Percentiles rank a stretch among this genome's conserved stretches.
phyloP scores from a whole-genome alignment of 2,888 invertebrate species.

The Sialis lutaria region DNA sequence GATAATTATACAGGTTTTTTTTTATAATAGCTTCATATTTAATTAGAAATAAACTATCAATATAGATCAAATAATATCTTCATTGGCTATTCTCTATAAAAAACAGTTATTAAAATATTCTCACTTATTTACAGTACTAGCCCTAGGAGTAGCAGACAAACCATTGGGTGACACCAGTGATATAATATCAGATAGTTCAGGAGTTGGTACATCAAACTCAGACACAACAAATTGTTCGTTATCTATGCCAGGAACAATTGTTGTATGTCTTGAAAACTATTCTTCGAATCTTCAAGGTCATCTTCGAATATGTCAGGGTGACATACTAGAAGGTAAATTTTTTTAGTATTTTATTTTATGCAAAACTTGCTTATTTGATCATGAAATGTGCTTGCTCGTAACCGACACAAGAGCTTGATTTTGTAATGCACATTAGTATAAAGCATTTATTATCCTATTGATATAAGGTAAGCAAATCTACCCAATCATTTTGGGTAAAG shows the following conservation, averaged over 20 bases:
- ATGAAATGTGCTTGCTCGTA: background rate
- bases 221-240: constrained; percentile 66
- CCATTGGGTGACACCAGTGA: constrained; percentile 79
- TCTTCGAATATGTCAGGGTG: constrained; percentile 69
- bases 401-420: background rate
- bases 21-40: too few relatives aligned
- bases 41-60: too few relatives aligned
- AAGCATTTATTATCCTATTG: too few relatives aligned
- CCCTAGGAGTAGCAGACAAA: constrained; percentile 55
- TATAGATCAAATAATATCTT: background rate
- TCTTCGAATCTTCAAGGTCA: constrained; percentile 56
- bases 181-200: constrained; percentile 83
- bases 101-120: background rate
- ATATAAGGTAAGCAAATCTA: too few relatives aligned
- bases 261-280: constrained; percentile 72
- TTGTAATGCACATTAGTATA: too few relatives aligned
- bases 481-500: too few relatives aligned
- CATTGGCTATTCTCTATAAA: background rate
- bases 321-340: constrained; percentile 68
- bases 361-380: background rate
- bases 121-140: constrained; percentile 19
- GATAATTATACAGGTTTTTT: background rate
- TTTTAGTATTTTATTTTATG: background rate
- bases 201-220: constrained; percentile 77
- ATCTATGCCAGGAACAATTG: constrained; percentile 64